Percentiles rank a stretch among this genome's conserved stretches.
Conservation (phyloP, 2,113 vertebrate genomes). For the Charina bottae region DNA sequence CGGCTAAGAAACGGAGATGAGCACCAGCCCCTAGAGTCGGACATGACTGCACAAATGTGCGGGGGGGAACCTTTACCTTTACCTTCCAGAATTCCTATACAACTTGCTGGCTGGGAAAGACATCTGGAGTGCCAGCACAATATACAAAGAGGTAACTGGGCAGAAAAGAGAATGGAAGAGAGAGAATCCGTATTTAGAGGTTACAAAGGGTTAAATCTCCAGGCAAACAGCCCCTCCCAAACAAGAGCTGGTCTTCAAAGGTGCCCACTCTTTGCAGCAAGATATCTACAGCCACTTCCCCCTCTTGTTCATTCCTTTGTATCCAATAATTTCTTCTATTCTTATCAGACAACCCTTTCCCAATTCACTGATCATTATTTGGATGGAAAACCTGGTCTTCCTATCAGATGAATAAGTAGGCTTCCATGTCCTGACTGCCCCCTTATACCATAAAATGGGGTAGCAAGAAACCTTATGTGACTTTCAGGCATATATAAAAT, state of each 20-base stretch:
- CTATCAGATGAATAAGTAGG: not conserved
- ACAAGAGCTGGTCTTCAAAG: not conserved
- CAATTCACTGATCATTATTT: not conserved
- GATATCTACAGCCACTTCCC: not conserved
- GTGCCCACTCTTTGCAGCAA: not conserved
- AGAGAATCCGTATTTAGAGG: not conserved
- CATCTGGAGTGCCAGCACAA: too few relatives aligned
- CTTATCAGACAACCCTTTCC: not conserved
- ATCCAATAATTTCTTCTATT: not conserved
- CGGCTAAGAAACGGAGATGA: too few relatives aligned
- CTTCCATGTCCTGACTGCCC: not conserved
- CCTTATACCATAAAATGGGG: not conserved
- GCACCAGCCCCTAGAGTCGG: too few relatives aligned
- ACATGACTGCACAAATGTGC: too few relatives aligned
- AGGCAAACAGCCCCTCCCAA: too few relatives aligned
- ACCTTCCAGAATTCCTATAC: too few relatives aligned
- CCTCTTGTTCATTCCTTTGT: not conserved
- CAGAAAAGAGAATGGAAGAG: not conserved
- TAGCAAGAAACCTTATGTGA: too few relatives aligned
- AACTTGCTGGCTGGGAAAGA: too few relatives aligned
- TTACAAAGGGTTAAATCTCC: not conserved
- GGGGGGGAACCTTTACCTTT: too few relatives aligned
- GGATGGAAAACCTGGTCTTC: too few relatives aligned
- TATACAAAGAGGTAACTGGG: not conserved
- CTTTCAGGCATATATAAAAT: not conserved